These are phyloP conservation scores for Oscheius sp. DNA, from an alignment of 2,888 invertebrate genomes.

Conservation along the genomic window DNA sequence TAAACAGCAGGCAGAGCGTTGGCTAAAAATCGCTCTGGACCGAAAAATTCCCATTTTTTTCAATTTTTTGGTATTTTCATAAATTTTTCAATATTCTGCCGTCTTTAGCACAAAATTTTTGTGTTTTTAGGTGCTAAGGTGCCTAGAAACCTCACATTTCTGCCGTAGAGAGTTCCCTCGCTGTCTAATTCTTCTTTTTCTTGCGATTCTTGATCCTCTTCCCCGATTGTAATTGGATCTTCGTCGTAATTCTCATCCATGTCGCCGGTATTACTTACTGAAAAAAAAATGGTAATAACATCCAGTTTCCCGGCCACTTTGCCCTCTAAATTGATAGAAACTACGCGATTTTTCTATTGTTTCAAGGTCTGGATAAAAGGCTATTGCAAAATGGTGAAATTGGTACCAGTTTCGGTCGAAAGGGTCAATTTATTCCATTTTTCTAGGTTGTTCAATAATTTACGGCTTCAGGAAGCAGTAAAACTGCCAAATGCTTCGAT, in stretches of 20 bases:
- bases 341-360: no score
- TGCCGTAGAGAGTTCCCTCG: background rate
- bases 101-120: no score
- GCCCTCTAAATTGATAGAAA: no score
- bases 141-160: background rate
- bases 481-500: no score
- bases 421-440: no score
- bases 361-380: no score
- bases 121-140: no score
- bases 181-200: background rate
- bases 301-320: no score
- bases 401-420: no score
- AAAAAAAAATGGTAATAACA: background rate
- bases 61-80: background rate
- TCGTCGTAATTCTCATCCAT: conserved; percentile 10
- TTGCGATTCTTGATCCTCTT: background rate
- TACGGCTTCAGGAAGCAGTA: no score
- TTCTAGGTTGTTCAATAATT: no score
- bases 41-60: background rate
- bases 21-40: background rate
- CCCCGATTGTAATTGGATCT: background rate
- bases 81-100: background rate
- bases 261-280: conserved; percentile 1
- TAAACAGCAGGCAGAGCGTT: background rate
- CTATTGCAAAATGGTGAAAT: no score